These are phyloP conservation scores for Oxystoma pomonae DNA, from an alignment of 2,888 invertebrate species.

Conservation along the genomic window DNA sequence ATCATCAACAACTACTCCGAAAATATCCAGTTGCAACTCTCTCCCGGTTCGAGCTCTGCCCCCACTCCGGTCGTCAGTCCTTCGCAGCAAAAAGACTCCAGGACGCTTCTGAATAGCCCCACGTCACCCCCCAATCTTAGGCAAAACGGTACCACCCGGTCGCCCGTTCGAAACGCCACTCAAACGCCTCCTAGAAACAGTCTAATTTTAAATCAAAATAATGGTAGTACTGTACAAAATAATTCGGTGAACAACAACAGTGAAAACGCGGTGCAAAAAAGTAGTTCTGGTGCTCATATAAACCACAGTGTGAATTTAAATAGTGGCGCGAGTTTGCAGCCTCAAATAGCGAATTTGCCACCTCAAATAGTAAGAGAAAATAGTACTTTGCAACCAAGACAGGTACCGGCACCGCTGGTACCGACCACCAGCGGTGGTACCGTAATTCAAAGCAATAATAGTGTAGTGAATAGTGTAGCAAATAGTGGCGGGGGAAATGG, in stretches of 20 bases:
- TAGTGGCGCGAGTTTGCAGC: background rate
- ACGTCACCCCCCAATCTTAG: background rate
- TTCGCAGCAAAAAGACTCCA: slow-evolving; percentile 25
- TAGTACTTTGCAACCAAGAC: background rate
- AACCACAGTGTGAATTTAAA: background rate
- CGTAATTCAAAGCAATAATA: background rate
- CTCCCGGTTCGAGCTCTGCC: slow-evolving; percentile 20
- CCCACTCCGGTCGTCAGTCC: slow-evolving; percentile 18
- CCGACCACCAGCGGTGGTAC: background rate
- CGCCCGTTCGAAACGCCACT: background rate
- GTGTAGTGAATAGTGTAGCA: slow-evolving; percentile 8
- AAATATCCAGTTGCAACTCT: slow-evolving; percentile 12
- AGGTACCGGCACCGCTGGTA: background rate
- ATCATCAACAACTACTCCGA: slow-evolving; percentile 31
- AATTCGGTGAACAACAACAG: too few species aligned
- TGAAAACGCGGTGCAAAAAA: background rate
- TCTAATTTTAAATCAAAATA: background rate
- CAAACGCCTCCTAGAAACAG: background rate
- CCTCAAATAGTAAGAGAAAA: background rate
- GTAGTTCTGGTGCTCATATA: background rate
- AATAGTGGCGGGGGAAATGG: slow-evolving; percentile 10
- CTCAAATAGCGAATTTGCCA: background rate
- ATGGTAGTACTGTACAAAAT: too few species aligned
- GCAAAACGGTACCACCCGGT: background rate
- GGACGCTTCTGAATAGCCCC: background rate